phyloP scores from a whole-genome alignment of 2,113 vertebrate species.

The Empidonax traillii region DNA sequence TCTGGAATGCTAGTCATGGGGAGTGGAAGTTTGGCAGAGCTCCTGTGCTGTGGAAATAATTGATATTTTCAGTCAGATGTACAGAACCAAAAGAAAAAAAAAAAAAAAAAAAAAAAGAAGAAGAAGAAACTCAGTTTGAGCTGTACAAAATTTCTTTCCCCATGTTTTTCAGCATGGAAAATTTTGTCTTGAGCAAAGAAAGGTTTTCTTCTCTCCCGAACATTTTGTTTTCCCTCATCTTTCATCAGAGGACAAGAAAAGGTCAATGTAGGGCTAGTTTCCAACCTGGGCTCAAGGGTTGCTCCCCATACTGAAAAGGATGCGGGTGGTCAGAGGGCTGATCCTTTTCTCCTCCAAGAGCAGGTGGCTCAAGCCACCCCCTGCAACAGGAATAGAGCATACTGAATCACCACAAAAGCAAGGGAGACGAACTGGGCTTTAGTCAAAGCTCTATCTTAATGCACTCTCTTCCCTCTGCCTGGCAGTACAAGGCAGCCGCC shows the following conservation, averaged over 20 bases:
- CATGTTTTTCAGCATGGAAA: neutral
- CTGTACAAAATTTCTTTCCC: neutral
- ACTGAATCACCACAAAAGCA: rapidly evolving
- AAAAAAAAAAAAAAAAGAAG: neutral
- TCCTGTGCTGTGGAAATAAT: neutral
- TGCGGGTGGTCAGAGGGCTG: neutral
- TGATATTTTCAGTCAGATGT: constrained; percentile 9
- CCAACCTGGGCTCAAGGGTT: neutral
- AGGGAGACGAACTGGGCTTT: neutral
- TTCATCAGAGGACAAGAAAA: neutral
- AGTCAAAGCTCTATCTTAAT: neutral
- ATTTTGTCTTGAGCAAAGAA: neutral
- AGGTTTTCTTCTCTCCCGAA: neutral
- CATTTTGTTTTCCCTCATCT: neutral
- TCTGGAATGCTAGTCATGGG: neutral
- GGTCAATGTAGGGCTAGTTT: neutral
- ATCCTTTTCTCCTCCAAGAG: neutral
- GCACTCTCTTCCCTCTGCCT: neutral
- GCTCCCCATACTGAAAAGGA: neutral
- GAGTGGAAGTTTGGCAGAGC: neutral
- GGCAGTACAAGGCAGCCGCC: neutral
- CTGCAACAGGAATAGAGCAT: neutral
- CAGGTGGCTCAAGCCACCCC: neutral
- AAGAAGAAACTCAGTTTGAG: neutral
- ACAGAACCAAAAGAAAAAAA: neutral